Base-by-base conservation (phyloP, 2,888 invertebrate species). In the Eupithecia exiguata region DNA sequence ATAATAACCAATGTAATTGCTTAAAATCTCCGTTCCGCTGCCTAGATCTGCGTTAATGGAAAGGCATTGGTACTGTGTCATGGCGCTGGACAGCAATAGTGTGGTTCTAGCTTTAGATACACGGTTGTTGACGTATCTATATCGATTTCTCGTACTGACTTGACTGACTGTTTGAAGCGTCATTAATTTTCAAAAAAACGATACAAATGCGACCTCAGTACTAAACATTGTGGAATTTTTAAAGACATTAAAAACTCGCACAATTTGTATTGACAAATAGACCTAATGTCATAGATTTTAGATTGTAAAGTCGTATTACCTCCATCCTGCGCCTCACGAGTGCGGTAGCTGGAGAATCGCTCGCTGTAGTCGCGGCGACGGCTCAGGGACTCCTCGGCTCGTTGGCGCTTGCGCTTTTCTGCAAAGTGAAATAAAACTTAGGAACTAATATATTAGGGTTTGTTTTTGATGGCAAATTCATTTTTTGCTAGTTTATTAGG, bases 371-470 rank as follows among this genome's bases (percentile, higher is more conserved):
- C 97, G 62, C 96, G 95, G 49, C 98, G 95, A 6, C 98, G 95
- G 40, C 95, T 95, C 84, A 97, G 92, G 0, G 97, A 96, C 83
- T 98, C 98, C 84, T 98, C 98, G 0, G 96, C 95, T 61, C 98
- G 95, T 86, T 97, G 97, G 0, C 97, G 95, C 79, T 96, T 96
- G 49, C 98, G 96, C 90, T 97, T 97, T 84, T 98, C 98, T 97
- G 85, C 10, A 6, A n/a, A 53, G 3, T 53, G 1, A 53, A 53
- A 53, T 53, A n/a, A 0, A 53, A 53, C 10, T 21, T 53, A 21
- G 10, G 9, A 53, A 21, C 21, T 53, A 21, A 4, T 2, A 10
- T 53, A 9, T 53, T 21, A 21, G 10, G 21, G 49, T 53, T 21
- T 53, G 10, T 53, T 53, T 53, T 53, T 21, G 10, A 21, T 53